Conservation (phyloP, 2,113 vertebrate species). For the Trichechus manatus region DNA sequence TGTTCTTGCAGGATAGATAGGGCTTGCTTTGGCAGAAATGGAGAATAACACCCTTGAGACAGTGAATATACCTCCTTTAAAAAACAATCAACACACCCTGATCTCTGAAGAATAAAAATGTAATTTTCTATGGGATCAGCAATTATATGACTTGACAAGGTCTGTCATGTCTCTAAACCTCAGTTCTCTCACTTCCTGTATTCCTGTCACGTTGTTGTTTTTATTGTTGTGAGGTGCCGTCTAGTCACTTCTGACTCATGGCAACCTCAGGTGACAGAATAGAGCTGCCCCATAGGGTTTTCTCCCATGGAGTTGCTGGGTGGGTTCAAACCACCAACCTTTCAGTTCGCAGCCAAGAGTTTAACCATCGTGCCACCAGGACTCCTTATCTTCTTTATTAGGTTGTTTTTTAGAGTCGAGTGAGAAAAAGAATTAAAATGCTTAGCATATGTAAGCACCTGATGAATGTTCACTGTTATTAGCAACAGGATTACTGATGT, state of each 20-base stretch:
- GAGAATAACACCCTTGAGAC: neutral
- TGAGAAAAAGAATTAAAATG: neutral
- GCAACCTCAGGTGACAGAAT: neutral
- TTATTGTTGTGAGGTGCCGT: neutral
- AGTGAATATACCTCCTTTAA: neutral
- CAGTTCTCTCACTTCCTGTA: neutral
- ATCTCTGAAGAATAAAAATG: conserved; percentile 34
- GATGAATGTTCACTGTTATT: neutral
- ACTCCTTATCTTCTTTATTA: neutral
- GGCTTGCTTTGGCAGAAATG: neutral
- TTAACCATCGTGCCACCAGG: neutral
- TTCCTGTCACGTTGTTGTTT: neutral
- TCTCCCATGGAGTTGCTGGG: neutral
- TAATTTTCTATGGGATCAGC: neutral
- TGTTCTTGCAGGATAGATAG: neutral
- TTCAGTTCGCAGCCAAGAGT: neutral
- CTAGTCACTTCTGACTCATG: neutral
- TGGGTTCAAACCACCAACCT: neutral
- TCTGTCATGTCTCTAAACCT: conserved; percentile 13
- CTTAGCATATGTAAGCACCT: neutral
- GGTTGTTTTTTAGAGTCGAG: conserved; percentile 21
- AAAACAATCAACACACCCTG: neutral
- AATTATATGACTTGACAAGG: neutral
- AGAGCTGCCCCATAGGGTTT: neutral
- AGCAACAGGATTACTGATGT: neutral